phyloP scores from a whole-genome alignment of 2,888 invertebrate genomes.

The Zelleria hepariella region DNA sequence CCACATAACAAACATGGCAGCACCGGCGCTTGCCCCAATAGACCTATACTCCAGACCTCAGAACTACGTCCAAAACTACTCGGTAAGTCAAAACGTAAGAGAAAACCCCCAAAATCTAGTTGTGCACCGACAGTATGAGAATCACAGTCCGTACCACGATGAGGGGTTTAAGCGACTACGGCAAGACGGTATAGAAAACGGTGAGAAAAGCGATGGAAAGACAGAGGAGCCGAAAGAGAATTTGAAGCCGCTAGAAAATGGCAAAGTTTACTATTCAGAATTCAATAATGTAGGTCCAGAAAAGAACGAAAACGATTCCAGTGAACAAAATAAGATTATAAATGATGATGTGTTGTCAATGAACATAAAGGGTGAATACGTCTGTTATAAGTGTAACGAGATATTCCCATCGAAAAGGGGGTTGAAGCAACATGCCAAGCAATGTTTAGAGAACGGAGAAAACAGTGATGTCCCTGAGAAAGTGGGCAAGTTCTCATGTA shows the following conservation, averaged over 20 bases:
- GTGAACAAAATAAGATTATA: conserved; percentile 25
- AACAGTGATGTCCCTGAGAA: conserved; percentile 30
- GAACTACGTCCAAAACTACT: conserved; percentile 42
- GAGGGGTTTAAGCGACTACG: conserved; percentile 46
- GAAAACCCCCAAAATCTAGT: conserved; percentile 62
- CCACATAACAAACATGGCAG: conserved; percentile 27
- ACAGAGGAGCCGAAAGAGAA: conserved; percentile 47
- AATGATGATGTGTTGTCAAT: conserved; percentile 30
- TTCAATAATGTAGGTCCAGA: conserved; percentile 24
- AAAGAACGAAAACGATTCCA: conserved; percentile 32
- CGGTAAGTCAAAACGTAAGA: conserved; percentile 19
- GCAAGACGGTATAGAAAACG: conserved; percentile 29
- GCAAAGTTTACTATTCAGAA: conserved; percentile 27
- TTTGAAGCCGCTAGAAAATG: conserved; percentile 54
- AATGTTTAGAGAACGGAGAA: conserved; percentile 29
- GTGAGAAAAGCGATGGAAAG: conserved; percentile 24
- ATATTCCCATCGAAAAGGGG: conserved; percentile 50
- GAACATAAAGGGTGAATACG: conserved; percentile 55
- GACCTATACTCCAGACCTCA: conserved; percentile 43
- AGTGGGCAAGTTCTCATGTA: conserved; percentile 51
- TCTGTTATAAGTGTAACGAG: conserved; percentile 52
- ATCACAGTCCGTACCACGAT: conserved; percentile 37
- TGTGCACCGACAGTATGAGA: conserved; percentile 48
- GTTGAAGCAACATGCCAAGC: conserved; percentile 51
- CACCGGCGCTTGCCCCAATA: conserved; percentile 31